Conservation (phyloP, 1,140 invertebrate species). For the Bombus huntii region DNA sequence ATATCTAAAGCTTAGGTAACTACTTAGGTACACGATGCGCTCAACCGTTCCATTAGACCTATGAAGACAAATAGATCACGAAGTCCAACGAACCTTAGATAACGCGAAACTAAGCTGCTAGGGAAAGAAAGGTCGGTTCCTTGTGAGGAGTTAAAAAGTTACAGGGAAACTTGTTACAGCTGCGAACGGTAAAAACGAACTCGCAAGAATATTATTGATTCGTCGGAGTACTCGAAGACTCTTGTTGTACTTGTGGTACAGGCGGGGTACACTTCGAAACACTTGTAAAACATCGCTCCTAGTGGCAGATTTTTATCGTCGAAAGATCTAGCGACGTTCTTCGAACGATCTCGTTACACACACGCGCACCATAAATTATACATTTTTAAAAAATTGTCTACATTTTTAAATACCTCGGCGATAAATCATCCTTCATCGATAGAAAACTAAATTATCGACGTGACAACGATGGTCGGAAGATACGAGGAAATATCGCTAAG, state of each 20-base stretch:
- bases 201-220: constrained; percentile 14
- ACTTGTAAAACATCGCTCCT: background rate
- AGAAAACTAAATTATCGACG: too few species aligned
- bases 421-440: background rate
- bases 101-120: background rate
- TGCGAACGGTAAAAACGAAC: background rate
- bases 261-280: background rate
- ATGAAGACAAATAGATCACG: background rate
- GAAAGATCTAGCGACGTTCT: background rate
- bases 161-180: background rate
- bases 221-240: background rate
- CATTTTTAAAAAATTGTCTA: background rate
- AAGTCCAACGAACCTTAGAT: background rate
- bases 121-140: background rate
- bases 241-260: background rate
- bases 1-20: background rate
- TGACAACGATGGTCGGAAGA: too few species aligned
- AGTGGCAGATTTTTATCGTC: background rate
- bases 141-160: background rate
- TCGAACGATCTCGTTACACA: background rate
- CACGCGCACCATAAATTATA: too few species aligned
- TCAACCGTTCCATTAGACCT: background rate
- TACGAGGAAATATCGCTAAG: too few species aligned
- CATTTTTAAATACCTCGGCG: too few species aligned
- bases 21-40: background rate